These are phyloP conservation scores for Pangasianodon gigas DNA, from an alignment of 2,113 vertebrate genomes.

Conservation along the genomic window DNA sequence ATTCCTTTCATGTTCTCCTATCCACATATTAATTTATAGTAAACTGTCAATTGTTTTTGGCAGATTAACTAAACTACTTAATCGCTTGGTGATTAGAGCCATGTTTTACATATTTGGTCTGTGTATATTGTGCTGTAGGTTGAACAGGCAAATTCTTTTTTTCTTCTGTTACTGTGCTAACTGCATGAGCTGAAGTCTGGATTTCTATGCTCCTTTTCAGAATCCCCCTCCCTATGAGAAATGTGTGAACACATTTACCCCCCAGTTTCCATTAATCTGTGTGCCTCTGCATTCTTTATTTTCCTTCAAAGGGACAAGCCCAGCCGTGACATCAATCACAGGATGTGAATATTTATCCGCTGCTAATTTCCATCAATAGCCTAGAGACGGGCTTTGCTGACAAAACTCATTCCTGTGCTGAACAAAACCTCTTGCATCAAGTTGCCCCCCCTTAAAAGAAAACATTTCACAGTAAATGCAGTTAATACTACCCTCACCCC, in stretches of 20 bases:
- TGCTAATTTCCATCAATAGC: conserved; percentile 80
- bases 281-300: conserved; percentile 76
- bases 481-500: conserved; percentile 58
- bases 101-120: background rate
- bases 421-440: conserved; percentile 63
- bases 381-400: conserved; percentile 79
- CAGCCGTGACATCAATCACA: conserved; percentile 78
- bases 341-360: conserved; percentile 78
- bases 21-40: background rate
- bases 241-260: conserved; percentile 60
- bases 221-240: conserved; percentile 54
- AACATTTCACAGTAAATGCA: conserved; percentile 74
- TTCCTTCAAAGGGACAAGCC: conserved; percentile 76
- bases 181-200: conserved; percentile 59
- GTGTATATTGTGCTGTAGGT: background rate
- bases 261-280: conserved; percentile 72
- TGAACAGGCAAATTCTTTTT: conserved; percentile 1
- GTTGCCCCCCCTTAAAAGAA: conserved; percentile 59
- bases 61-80: background rate
- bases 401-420: conserved; percentile 77
- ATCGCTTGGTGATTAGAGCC: background rate
- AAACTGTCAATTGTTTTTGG: background rate
- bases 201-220: conserved; percentile 64
- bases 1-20: background rate
- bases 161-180: conserved; percentile 19